A percentile compares a stretch with the other conserved stretches of the same genome.
These are phyloP conservation scores for Holothuria leucospilota DNA, from an alignment of 53 echinoderm and acorn worm species.

Conservation along the genomic window DNA sequence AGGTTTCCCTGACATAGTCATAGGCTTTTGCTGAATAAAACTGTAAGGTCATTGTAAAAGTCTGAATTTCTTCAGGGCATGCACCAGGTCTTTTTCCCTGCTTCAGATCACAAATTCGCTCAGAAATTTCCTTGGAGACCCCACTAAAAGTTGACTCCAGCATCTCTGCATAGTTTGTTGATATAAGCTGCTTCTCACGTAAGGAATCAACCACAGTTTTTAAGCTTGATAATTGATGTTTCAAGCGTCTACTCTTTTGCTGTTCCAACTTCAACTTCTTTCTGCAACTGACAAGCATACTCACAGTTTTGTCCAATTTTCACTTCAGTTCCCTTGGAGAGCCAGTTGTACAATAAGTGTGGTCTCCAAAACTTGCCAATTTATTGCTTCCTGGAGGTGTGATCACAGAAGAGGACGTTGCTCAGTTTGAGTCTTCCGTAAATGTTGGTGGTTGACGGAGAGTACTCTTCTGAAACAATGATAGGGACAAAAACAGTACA, in stretches of 20 bases:
- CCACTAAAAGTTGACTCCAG: slow-evolving; percentile 23
- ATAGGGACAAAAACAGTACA: too few species aligned
- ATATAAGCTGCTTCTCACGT: slow-evolving; percentile 25
- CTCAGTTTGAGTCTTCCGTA: too few species aligned
- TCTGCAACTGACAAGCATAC: not conserved
- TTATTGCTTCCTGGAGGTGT: too few species aligned
- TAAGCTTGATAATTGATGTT: not conserved
- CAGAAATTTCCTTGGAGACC: slow-evolving; percentile 42
- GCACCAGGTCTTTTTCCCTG: not conserved
- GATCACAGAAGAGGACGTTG: too few species aligned
- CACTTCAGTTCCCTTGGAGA: slow-evolving; percentile 3
- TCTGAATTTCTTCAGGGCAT: slow-evolving; percentile 35
- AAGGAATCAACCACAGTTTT: not conserved
- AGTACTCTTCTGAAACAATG: too few species aligned
- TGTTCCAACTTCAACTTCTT: not conserved
- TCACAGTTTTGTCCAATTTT: not conserved
- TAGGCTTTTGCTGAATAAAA: slow-evolving; percentile 69
- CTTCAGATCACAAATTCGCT: slow-evolving; percentile 1
- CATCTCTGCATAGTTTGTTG: slow-evolving; percentile 53
- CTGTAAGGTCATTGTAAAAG: slow-evolving; percentile 65
- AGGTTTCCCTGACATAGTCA: slow-evolving; percentile 59
- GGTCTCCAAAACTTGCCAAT: not conserved
- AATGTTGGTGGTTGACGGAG: too few species aligned
- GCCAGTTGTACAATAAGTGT: not conserved
- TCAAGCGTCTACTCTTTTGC: not conserved